phyloP scores from a whole-genome alignment of 2,888 invertebrate genomes.

The Catocala sponsa region DNA sequence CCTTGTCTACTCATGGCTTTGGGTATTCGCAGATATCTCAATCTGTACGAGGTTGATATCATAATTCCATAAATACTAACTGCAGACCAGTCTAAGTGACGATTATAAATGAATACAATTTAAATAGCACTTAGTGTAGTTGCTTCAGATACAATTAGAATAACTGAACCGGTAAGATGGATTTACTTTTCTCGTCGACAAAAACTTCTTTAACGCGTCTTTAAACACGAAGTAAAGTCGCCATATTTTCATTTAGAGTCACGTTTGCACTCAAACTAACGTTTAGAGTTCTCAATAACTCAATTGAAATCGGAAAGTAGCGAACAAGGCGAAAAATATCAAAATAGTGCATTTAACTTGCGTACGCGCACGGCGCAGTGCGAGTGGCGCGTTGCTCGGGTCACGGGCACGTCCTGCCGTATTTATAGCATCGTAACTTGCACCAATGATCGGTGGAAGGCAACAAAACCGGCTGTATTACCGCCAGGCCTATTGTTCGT shows the following conservation, averaged over 20 bases:
- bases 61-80: constrained; percentile 48
- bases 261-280: constrained; percentile 45
- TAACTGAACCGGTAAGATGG: constrained; percentile 21
- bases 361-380: constrained; percentile 42
- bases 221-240: constrained; percentile 18
- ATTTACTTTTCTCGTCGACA: constrained; percentile 25
- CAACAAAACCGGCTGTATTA: constrained; percentile 72
- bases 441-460: constrained; percentile 77
- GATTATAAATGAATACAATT: constrained; percentile 27
- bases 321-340: constrained; percentile 41
- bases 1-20: constrained; percentile 67
- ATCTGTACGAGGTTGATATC: constrained; percentile 53
- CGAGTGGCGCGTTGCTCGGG: constrained; percentile 61
- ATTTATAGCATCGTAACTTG: constrained; percentile 86
- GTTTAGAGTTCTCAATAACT: constrained; percentile 41
- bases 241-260: constrained; percentile 47
- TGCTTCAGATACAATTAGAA: constrained; percentile 20
- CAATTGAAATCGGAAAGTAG: constrained; percentile 33
- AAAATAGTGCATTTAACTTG: constrained; percentile 45
- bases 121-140: constrained; percentile 8
- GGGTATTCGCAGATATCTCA: constrained; percentile 63
- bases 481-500: constrained; percentile 79
- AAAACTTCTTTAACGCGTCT: constrained; percentile 24
- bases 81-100: constrained; percentile 28
- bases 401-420: constrained; percentile 82